Conservation (phyloP, 2,797 vertebrate genomes). For the Choloepus didactylus region DNA sequence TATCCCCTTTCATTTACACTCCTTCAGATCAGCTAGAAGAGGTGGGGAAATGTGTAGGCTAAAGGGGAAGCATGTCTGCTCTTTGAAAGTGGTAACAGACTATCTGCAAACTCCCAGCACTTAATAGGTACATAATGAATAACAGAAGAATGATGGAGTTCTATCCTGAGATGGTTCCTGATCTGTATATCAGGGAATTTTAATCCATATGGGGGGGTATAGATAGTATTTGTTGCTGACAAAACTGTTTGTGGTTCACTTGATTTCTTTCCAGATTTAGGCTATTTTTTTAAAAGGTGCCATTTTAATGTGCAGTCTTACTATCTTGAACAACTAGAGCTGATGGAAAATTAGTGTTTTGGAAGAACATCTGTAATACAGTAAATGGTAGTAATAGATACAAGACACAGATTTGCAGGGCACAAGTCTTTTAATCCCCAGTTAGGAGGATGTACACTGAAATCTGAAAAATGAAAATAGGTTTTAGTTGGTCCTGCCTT, state of each 20-base stretch:
- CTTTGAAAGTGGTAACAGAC: neutral
- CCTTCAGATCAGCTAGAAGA: neutral
- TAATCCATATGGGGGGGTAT: neutral
- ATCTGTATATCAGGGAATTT: neutral
- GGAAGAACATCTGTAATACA: constrained; percentile 41
- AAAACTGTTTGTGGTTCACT: neutral
- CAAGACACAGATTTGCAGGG: constrained; percentile 20
- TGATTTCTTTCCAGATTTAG: constrained; percentile 67
- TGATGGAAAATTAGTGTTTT: constrained; percentile 63
- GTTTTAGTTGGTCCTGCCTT: constrained; percentile 5
- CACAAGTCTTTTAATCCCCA: constrained; percentile 9
- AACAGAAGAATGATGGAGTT: neutral
- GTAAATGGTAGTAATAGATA: constrained; percentile 37
- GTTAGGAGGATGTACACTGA: neutral
- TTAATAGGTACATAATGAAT: neutral
- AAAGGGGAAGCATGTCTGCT: neutral
- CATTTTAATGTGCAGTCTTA: constrained; percentile 69
- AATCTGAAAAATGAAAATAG: constrained; percentile 33
- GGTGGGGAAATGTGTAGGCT: neutral
- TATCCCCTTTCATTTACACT: neutral
- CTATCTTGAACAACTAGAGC: constrained; percentile 61
- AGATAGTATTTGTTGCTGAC: constrained; percentile 47
- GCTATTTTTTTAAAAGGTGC: constrained; percentile 58
- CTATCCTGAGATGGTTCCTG: neutral
- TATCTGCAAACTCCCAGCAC: neutral